Evolutionary conservation across 2,113 vertebrate species (phyloP).

Genomic region (Furnarius figulus): DNA sequence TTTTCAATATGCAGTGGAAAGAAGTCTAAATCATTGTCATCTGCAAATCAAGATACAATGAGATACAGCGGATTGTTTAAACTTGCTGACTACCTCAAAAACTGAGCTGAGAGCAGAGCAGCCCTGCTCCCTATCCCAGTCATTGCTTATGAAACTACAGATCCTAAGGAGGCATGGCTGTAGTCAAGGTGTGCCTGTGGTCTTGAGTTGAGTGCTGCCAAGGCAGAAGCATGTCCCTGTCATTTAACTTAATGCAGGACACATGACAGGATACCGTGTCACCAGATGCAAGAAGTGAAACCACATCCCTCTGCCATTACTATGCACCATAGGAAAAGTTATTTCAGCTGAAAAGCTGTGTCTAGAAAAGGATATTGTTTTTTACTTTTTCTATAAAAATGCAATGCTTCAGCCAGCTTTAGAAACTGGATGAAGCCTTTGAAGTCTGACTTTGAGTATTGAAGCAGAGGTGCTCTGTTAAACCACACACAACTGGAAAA

Average conservation of each 20-base stretch:
- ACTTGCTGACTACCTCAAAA: background rate
- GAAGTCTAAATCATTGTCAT: background rate
- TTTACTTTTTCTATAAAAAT: background rate
- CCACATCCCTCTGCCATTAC: background rate
- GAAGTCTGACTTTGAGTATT: background rate
- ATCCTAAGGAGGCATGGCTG: background rate
- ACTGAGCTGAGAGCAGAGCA: background rate
- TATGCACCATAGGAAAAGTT: background rate
- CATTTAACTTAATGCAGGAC: background rate
- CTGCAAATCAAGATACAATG: background rate
- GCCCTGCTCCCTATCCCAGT: background rate
- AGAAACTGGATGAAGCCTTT: background rate
- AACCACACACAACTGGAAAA: background rate
- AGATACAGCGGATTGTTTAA: background rate
- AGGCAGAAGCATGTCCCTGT: background rate
- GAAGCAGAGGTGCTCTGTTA: background rate
- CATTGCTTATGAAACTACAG: background rate
- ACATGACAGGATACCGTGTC: rapidly evolving
- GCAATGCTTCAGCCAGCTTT: background rate
- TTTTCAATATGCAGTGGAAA: background rate
- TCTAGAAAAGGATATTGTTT: background rate
- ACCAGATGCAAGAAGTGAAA: background rate
- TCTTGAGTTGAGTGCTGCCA: too few relatives aligned
- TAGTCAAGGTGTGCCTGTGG: background rate
- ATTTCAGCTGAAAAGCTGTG: background rate